Base-by-base conservation (phyloP, 2,888 invertebrate genomes). In the Troglohyphantes excavatus region DNA sequence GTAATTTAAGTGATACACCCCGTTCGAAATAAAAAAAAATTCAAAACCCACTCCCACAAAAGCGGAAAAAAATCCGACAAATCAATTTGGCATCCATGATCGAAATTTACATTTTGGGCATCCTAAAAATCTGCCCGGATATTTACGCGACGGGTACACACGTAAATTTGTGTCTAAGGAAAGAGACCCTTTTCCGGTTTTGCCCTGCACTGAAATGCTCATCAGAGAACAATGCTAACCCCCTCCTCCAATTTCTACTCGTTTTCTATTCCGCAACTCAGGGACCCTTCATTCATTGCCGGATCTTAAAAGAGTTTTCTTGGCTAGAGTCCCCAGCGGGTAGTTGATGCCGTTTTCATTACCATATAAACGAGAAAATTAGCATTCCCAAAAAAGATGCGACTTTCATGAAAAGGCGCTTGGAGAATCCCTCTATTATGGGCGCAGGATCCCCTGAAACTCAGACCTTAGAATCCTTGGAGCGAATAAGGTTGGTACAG, bases 361-460 rank as follows among this genome's bases (percentile, higher is more conserved):
- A 90, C 83, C 89, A 90, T 90, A 90, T 90, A 90, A 90, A 90
- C 83, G 89, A 90, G 89, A 90, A 90, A 90, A 90, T 90, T 90
- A 90, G 83, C 89, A 90, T 90, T 79, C 78, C 63, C 70, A 65
- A 78, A 78, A 53, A 83, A 84, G 89, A 84, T 72, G 43, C 83
- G 78, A 90, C 78, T 90, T 81, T 81, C 81, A 81, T 88, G 53
- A 81, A 75, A 75, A 88, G 78, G 43, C 81, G 72, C 39, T 76
- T 83, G 72, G 73, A 26, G 39, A 63, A 73, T 63, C 61, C 43
- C n/a, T 46, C 86, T 65, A 72, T 79, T 39, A 87, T 73, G 65
- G 63, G 26, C 46, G 2, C 29, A n/a, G 46, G 33, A 65, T 67
- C 29, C 73, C 53, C n/a, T 53, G 68, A 53, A 17, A 53, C 9